Evolutionary conservation across 2,797 vertebrate species (phyloP), one percentile per base, ranked within the genome.

Genomic region (Mormyrops boulengeri): DNA sequence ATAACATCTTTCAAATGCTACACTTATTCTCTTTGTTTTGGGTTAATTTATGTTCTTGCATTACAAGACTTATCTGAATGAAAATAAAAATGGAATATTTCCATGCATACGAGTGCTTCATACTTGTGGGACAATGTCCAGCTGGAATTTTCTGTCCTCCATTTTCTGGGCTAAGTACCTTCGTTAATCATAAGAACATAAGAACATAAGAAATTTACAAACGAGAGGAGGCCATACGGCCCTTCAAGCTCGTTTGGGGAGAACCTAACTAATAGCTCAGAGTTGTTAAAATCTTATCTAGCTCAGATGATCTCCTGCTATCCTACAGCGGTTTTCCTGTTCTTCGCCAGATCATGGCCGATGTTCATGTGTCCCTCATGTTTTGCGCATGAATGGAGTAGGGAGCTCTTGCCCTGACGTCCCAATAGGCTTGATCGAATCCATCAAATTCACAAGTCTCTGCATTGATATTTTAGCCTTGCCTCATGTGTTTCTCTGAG

Each of bases 31-130:
- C 22, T 62, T 41, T 80, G 38, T 80, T 80, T 80, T 44, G 14
- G 38, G 14, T 80, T 80, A 34, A 73, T 73, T 73, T 73, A 44
- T 44, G 38, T 41, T 80, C 88, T 62, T 88, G 50, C 88, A 87
- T 62, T 87, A 84, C 85, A 84, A 85, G 87, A 69, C 60, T 85
- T 89, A 89, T 89, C 50, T 38, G 88, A 57, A 30, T 62, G 52
- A 73, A 85, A 26, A 66, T 80, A 2, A 22, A n/a, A 60, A 22
- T 60, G 55, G 6, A 50, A 26, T 34, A 53, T 11, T n/a, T 88
- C 6, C 41, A 66, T 88, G 22, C 22, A 60, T 49, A 69, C 30
- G 22, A 34, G n/a, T 12, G 26, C 84, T 57, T 66, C 53, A 66
- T 14, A 52, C 44, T 55, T 69, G 60, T n/a, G 62, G 17, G 38